Evolutionary conservation across 1,140 invertebrate species (phyloP), one percentile per base, ranked within the genome.

Genomic region (Orchestia grillus): DNA sequence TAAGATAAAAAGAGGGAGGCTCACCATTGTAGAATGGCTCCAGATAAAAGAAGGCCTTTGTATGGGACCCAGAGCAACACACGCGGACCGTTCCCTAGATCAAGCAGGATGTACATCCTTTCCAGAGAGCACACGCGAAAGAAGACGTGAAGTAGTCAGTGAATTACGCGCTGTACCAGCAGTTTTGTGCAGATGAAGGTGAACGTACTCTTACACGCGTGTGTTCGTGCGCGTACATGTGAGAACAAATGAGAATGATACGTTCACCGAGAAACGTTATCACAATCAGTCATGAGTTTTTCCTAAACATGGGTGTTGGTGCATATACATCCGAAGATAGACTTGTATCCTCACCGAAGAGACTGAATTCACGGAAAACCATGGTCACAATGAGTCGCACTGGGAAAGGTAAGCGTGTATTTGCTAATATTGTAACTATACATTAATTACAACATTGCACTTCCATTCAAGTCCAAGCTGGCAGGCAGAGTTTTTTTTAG

Each of bases 31-130:
- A 36, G 36, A 77, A 23, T 77, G 62, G 62, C 62, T 15, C 62
- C 62, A 77, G 62, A 77, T 77, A 77, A 77, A 77, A 36, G 62
- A 77, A 77, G 62, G 47, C 36, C 62, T 77, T 77, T 77, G 62
- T 77, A 77, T 77, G 62, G 11, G 62, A 28, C 62, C 36, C 62
- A 77, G 11, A 77, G 36, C 62, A 77, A 77, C 36, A 77, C 62
- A 77, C 28, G 62, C 11, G 36, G 62, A 77, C 62, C 62, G 62
- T 77, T 77, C 62, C 62, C 62, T 77, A 77, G 62, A 15, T 23
- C 62, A 77, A 77, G 62, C 62, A 77, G 62, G 62, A 77, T 77
- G 62, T 77, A 77, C 62, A 77, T 77, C 62, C 62, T 77, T 77
- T 28, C 62, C 28, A 23, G 62, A 77, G 62, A 77, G 62, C 62